Evolutionary conservation across 2,113 vertebrate genomes (phyloP).

Genomic region (Empidonax traillii): DNA sequence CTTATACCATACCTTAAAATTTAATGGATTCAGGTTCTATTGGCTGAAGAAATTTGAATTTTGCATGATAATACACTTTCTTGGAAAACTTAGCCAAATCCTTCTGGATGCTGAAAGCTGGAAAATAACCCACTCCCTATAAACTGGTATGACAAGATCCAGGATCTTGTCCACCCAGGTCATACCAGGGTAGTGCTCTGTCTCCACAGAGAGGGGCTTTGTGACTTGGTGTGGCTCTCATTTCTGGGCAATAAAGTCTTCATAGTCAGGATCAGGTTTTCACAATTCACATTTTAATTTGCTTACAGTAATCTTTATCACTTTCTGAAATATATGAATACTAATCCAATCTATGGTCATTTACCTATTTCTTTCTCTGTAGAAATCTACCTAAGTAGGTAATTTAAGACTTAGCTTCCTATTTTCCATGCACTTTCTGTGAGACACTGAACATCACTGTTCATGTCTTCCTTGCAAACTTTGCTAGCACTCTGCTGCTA

Average conservation of each 20-base stretch:
- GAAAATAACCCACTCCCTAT: background rate
- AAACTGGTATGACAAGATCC: background rate
- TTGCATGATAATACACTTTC: background rate
- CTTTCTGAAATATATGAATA: background rate
- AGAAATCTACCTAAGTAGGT: background rate
- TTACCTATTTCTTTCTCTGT: background rate
- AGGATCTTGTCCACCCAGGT: background rate
- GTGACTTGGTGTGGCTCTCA: rapidly evolving
- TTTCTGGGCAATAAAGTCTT: background rate
- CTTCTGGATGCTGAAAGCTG: background rate
- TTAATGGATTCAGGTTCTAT: background rate
- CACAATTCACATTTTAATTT: background rate
- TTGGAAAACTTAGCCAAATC: background rate
- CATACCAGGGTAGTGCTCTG: background rate
- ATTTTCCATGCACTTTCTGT: background rate
- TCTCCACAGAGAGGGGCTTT: background rate
- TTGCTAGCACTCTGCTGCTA: background rate
- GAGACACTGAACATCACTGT: background rate
- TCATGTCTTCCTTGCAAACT: background rate
- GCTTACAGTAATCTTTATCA: background rate
- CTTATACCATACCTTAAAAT: background rate
- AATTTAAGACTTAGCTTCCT: background rate
- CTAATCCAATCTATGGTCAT: background rate
- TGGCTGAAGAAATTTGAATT: background rate
- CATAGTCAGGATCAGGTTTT: background rate